Conservation (phyloP, 1,140 invertebrate species). For the Parasteatoda tepidariorum region DNA sequence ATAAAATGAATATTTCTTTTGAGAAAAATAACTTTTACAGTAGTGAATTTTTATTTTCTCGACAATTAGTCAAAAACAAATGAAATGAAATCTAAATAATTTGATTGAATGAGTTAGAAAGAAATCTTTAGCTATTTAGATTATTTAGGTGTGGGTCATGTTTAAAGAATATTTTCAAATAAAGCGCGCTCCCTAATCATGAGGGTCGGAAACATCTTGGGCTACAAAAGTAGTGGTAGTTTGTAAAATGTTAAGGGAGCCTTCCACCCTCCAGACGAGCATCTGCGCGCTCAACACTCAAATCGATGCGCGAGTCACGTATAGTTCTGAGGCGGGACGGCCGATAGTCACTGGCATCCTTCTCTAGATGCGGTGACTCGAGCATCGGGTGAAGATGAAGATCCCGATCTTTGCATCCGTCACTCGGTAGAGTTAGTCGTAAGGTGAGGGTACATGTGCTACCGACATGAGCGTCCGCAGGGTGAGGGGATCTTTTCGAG, state of each 20-base stretch:
- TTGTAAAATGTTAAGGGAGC: not conserved
- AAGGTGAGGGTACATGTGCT: slow-evolving; percentile 26
- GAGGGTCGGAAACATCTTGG: not conserved
- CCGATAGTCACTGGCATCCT: not conserved
- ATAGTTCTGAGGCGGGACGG: not conserved
- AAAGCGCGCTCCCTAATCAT: not conserved
- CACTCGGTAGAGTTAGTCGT: not conserved
- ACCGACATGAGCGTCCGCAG: slow-evolving; percentile 64
- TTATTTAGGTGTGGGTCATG: not conserved
- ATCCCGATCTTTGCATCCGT: not conserved
- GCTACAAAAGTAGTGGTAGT: not conserved
- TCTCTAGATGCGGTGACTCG: not conserved
- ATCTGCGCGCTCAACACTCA: slow-evolving; percentile 1
- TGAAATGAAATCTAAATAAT: too few species aligned
- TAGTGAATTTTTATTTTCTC: too few species aligned
- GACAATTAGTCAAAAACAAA: too few species aligned
- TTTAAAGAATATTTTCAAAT: not conserved
- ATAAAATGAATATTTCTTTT: too few species aligned
- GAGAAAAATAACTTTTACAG: too few species aligned
- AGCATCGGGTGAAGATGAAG: not conserved
- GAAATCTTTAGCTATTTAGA: too few species aligned
- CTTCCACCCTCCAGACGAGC: not conserved
- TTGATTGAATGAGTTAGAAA: too few species aligned
- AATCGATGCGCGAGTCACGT: not conserved
- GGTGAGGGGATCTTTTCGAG: slow-evolving; percentile 64